Percentiles rank a stretch among this genome's conserved stretches.
phyloP scores from a whole-genome alignment of 64 coral and sea anemone species.

The Platygyra sinensis region DNA sequence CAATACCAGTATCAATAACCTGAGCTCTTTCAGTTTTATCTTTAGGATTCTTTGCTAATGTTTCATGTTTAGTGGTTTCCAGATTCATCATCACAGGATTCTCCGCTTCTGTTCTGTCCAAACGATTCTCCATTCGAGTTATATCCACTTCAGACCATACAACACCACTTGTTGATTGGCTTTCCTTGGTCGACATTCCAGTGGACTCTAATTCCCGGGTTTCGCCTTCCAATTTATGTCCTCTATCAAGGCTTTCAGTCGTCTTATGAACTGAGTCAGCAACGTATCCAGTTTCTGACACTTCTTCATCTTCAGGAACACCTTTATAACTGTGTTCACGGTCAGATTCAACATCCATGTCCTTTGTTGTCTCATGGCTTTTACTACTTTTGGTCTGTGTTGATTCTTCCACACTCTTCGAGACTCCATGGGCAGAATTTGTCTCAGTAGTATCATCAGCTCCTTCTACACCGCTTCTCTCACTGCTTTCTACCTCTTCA shows the following conservation, averaged over 20 bases:
- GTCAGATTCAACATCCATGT: constrained; percentile 2
- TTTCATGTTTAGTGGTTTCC: background rate
- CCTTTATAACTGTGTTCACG: background rate
- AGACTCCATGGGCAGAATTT: background rate
- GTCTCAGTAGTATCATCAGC: background rate
- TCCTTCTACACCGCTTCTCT: background rate
- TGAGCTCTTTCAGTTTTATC: background rate
- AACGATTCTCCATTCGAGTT: background rate
- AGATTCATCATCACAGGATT: no score
- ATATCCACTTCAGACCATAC: background rate
- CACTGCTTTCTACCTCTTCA: background rate
- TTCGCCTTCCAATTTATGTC: background rate
- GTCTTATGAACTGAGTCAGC: background rate
- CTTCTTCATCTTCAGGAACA: background rate
- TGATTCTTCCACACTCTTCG: background rate
- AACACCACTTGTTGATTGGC: background rate
- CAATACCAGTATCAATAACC: background rate
- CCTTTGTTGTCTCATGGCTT: background rate
- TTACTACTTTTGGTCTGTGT: background rate
- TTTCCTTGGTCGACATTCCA: background rate
- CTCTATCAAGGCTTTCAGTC: background rate
- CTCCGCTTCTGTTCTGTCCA: no score
- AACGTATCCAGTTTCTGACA: background rate
- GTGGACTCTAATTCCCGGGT: background rate
- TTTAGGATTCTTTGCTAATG: background rate